Percentiles rank a stretch among this genome's conserved stretches.
phyloP scores from a whole-genome alignment of 2,888 invertebrate species.

The Himalopsyche tibetana region DNA sequence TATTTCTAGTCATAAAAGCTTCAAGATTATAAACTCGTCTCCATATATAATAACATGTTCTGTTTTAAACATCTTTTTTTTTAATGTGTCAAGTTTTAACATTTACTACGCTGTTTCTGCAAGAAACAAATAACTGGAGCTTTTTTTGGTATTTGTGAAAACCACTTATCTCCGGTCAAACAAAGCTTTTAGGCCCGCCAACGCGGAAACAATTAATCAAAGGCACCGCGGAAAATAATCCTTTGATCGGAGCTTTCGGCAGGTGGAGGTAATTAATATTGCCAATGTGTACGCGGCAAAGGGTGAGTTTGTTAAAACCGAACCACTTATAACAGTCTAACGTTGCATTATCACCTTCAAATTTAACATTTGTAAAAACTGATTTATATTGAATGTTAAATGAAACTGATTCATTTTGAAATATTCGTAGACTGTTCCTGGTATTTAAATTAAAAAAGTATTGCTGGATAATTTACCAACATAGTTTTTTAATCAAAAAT shows the following conservation, averaged over 20 bases:
- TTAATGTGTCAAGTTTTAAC: background rate
- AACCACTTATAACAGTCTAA: slow-evolving; percentile 3
- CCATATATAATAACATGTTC: no score
- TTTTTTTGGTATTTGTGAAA: slow-evolving; percentile 35
- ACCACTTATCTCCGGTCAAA: slow-evolving; percentile 45
- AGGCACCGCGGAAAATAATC: slow-evolving; percentile 51
- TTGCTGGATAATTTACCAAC: no score
- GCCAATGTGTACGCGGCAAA: slow-evolving; percentile 14
- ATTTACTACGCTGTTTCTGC: background rate
- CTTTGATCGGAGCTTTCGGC: slow-evolving; percentile 57
- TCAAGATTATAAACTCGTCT: no score
- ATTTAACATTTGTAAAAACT: background rate
- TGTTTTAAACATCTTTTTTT: no score
- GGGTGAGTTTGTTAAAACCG: slow-evolving; percentile 16
- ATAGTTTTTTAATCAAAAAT: no score
- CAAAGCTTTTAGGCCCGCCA: slow-evolving; percentile 37
- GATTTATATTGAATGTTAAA: background rate
- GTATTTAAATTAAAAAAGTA: no score
- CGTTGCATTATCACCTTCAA: slow-evolving; percentile 4
- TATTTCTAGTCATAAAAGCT: no score
- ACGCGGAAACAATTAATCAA: slow-evolving; percentile 57
- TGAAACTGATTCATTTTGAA: background rate
- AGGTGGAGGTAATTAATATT: slow-evolving; percentile 59
- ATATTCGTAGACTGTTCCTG: no score
- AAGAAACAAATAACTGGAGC: background rate